A percentile compares a stretch with the other conserved stretches of the same genome.
Conservation (phyloP, 2,797 vertebrate species). For the Pseudopleuronectes americanus region DNA sequence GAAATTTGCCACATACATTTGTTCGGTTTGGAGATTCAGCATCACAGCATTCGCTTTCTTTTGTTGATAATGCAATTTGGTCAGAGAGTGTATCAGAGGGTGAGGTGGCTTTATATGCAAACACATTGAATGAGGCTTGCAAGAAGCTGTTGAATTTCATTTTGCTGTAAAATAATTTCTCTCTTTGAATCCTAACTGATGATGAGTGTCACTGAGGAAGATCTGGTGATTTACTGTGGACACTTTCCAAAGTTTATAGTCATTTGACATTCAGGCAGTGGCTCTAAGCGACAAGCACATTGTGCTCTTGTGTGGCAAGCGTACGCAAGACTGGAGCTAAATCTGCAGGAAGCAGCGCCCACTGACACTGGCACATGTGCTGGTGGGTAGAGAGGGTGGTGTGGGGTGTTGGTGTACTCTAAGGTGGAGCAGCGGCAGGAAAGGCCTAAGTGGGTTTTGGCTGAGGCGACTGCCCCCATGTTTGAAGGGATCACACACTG, state of each 20-base stretch:
- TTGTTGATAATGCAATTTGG: not conserved
- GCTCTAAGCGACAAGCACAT: too few species aligned
- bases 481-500: conserved; percentile 71
- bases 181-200: too few species aligned
- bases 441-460: conserved; percentile 52
- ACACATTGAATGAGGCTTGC: not conserved
- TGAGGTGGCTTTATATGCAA: not conserved
- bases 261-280: too few species aligned
- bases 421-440: conserved; percentile 51
- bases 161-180: too few species aligned
- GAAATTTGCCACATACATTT: conserved; percentile 29
- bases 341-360: conserved; percentile 36
- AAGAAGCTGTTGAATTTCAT: not conserved
- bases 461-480: conserved; percentile 37
- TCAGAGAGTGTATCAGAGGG: not conserved
- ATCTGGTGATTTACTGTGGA: too few species aligned
- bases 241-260: too few species aligned
- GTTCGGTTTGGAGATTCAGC: conserved; percentile 13
- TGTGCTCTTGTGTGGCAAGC: not conserved
- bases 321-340: conserved; percentile 24
- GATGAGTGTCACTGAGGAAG: too few species aligned
- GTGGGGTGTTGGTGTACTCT: conserved; percentile 45
- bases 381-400: not conserved
- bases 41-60: not conserved
- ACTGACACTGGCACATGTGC: conserved; percentile 35